Evolutionary conservation across 2,797 vertebrate genomes (phyloP).

Genomic region (Dryobates pubescens): DNA sequence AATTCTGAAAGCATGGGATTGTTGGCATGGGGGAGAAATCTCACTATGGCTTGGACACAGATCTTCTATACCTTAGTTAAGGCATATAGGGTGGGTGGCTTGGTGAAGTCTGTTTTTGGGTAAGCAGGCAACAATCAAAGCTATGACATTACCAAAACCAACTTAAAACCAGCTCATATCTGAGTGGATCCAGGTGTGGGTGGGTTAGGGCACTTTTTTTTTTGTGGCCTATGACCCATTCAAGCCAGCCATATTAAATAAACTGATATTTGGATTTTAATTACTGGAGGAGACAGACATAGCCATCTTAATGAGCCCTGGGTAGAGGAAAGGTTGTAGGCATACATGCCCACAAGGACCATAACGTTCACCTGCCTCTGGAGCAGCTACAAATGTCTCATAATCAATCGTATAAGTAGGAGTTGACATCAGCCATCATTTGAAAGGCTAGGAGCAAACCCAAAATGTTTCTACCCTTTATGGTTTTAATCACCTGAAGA

Average conservation of each 20-base stretch:
- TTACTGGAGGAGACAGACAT: neutral
- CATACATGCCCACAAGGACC: neutral
- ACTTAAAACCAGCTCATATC: neutral
- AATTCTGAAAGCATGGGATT: neutral
- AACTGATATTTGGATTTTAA: neutral
- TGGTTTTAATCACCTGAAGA: neutral
- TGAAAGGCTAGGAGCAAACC: neutral
- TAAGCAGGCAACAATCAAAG: neutral
- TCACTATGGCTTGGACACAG: neutral
- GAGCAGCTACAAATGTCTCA: neutral
- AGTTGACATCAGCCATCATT: neutral
- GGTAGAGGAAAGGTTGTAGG: neutral
- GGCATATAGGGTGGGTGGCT: neutral
- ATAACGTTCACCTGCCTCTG: neutral
- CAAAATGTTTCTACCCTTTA: neutral
- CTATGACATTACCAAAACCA: neutral
- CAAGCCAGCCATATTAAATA: neutral
- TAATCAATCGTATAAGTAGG: neutral
- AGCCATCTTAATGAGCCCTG: accelerated
- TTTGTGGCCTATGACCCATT: neutral
- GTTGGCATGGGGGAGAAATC: neutral
- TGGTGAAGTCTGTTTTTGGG: neutral
- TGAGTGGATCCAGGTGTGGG: neutral
- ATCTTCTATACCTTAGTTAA: neutral
- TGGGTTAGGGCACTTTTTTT: neutral